Conservation (phyloP, 1,140 invertebrate species). For the Lamellibrachia luymesi region DNA sequence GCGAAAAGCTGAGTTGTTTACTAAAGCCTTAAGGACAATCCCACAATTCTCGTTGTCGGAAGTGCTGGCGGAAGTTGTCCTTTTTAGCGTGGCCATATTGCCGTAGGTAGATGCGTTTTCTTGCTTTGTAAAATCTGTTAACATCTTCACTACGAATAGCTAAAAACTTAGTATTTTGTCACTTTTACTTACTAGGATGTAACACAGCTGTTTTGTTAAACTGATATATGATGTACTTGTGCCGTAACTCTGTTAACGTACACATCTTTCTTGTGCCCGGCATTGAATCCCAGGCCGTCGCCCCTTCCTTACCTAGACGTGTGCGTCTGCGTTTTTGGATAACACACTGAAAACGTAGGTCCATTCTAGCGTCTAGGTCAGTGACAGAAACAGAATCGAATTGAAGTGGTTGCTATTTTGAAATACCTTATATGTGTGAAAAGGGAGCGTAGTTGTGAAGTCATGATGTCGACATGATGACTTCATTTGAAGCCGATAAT, state of each 20-base stretch:
- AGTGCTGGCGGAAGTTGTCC: background rate
- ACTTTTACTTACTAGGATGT: background rate
- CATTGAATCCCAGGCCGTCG: background rate
- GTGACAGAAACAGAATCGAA: background rate
- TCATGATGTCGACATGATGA: background rate
- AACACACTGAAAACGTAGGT: background rate
- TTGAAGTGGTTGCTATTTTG: background rate
- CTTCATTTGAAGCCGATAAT: background rate
- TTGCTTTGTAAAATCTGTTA: background rate
- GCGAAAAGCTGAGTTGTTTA: background rate
- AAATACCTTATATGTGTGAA: background rate
- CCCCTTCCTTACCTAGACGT: background rate
- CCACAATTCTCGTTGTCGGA: background rate
- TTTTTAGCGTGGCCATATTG: conserved; percentile 4
- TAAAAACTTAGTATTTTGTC: background rate
- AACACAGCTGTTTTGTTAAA: background rate
- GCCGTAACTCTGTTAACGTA: background rate
- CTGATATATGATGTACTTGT: background rate
- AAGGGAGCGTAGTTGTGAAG: background rate
- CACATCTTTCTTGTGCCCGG: background rate
- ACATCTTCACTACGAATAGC: background rate
- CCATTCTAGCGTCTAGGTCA: background rate
- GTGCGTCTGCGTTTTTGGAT: background rate
- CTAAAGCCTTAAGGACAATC: background rate
- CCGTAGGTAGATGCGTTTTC: background rate